Evolutionary conservation across 2,888 invertebrate species (phyloP).

Genomic region (Tupiocoris notatus): DNA sequence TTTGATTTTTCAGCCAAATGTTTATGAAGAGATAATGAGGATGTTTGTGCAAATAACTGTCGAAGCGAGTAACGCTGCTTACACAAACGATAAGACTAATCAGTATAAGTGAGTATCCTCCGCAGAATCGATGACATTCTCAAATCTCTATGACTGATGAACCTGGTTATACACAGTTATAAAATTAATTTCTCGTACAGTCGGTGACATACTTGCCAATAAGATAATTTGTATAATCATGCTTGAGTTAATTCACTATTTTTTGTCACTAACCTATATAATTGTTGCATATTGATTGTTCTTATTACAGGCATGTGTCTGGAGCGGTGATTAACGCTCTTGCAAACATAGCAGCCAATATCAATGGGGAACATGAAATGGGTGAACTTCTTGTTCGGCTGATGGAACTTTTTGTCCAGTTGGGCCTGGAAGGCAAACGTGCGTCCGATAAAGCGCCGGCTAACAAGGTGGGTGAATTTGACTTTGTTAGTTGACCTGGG

Average conservation of each 20-base stretch:
- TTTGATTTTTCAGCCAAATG: constrained; percentile 56
- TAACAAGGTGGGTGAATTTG: constrained; percentile 57
- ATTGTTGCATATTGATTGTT: no score
- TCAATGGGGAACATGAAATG: constrained; percentile 82
- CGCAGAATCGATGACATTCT: no score
- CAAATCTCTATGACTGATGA: no score
- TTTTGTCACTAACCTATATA: no score
- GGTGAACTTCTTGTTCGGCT: constrained; percentile 82
- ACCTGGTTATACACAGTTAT: neutral
- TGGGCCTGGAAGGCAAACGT: constrained; percentile 94
- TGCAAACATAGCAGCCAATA: constrained; percentile 92
- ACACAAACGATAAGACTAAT: constrained; percentile 63
- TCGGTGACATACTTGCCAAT: neutral
- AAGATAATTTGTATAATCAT: neutral
- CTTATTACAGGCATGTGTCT: constrained; percentile 79
- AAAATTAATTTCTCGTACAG: neutral
- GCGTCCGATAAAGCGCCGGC: constrained; percentile 88
- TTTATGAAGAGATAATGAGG: constrained; percentile 94
- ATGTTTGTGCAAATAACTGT: constrained; percentile 96
- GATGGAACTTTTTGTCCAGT: constrained; percentile 93
- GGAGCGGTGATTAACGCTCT: constrained; percentile 94
- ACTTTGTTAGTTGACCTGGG: constrained; percentile 51
- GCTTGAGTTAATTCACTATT: no score
- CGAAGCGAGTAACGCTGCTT: constrained; percentile 80
- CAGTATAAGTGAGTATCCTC: constrained; percentile 57